Evolutionary conservation across 2,888 invertebrate species (phyloP), one percentile per base, ranked within the genome.

Genomic region (Chrysina gloriosa): DNA sequence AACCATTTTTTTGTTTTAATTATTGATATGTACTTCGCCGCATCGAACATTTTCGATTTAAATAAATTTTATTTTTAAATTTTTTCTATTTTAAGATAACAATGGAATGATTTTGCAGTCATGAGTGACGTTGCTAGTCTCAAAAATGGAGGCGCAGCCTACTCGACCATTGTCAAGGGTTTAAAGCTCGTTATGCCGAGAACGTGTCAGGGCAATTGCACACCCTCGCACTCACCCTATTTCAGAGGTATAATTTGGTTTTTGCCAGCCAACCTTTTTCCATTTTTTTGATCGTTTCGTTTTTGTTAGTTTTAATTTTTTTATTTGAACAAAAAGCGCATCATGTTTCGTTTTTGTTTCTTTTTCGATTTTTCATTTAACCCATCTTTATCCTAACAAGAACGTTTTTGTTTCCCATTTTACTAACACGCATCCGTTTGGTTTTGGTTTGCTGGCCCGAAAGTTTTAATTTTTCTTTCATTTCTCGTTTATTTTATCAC

Each of bases 201-300:
- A 85, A 89, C 89, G 85, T 90, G 90, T 88, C 86, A 86, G 83
- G 89, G 89, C 85, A 89, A 89, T 87, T 89, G 84, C 82, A 89
- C 88, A 85, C 88, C 89, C 75, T 88, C 88, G 84, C 89, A 89
- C 81, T n/a, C n/a, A n/a, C 89, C 89, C 83, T 90, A 89, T 87
- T 85, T 86, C 81, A 85, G 89, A 90, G 90, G 90, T 90, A 89
- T 84, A 82, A 70, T 68, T 68, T 69, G 65, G 65, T 82, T 78
- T 79, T 79, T 78, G 23, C 34, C 19, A 1, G 79, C 80, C 80
- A 36, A 54, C 68, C 69, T 69, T 52, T 47, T 66, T 68, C 63
- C 36, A 19, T 48, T 31, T 23, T 14, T 23, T 64, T 64, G 7
- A 19, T 54, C 14, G n/a, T 42, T 36, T 25, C 29, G 2, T 11